A percentile compares a stretch with the other conserved stretches of the same genome.
These are phyloP conservation scores for Drosophila affinis DNA, from an alignment of 2,888 invertebrate species.

Conservation along the genomic window DNA sequence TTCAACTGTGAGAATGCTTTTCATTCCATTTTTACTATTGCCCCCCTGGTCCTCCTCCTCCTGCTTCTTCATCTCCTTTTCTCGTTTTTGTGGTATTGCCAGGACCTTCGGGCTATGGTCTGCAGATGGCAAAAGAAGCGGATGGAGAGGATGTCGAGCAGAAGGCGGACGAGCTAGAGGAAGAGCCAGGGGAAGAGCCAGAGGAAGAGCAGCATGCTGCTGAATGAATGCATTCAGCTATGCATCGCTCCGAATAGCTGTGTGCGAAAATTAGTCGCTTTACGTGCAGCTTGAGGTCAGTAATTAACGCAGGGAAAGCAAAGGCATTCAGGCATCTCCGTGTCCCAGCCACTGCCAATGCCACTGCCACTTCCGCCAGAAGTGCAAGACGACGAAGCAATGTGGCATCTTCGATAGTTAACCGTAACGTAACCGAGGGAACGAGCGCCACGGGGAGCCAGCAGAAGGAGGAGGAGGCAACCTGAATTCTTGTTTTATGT, in stretches of 20 bases:
- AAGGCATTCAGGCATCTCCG: constrained; percentile 14
- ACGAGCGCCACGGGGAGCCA: background rate
- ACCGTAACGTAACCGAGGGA: background rate
- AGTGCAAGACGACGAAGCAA: constrained; percentile 40
- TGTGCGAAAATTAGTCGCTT: constrained; percentile 60
- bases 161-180: too few species aligned
- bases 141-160: background rate
- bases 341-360: background rate
- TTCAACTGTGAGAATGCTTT: constrained; percentile 74
- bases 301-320: constrained; percentile 58
- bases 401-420: constrained; percentile 32
- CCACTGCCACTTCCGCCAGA: constrained; percentile 29
- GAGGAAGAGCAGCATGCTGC: constrained; percentile 17
- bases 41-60: background rate
- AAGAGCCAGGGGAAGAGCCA: too few species aligned
- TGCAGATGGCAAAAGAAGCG: background rate
- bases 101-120: constrained; percentile 5
- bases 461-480: background rate
- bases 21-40: constrained; percentile 57
- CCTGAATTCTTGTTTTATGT: constrained; percentile 26
- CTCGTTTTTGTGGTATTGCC: constrained; percentile 6
- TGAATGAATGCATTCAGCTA: constrained; percentile 29
- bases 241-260: constrained; percentile 18
- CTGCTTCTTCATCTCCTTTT: too few species aligned
- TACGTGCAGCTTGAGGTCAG: constrained; percentile 68